phyloP scores from a whole-genome alignment of 2,888 invertebrate species.

The Phytoseiulus persimilis region DNA sequence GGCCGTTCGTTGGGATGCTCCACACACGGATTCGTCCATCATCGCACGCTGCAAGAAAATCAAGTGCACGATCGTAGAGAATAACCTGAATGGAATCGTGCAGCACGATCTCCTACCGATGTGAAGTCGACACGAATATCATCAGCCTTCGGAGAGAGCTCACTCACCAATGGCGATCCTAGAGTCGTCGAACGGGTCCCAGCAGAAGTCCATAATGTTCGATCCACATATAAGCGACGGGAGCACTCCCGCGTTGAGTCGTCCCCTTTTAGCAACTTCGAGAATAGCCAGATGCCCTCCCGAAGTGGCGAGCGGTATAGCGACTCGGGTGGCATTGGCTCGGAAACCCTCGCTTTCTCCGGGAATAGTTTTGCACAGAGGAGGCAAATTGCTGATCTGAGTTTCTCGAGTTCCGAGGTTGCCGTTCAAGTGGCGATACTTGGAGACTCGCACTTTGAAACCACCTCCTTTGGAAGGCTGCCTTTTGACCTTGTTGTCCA shows the following conservation, averaged over 20 bases:
- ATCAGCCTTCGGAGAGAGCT: not conserved
- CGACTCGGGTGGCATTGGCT: conserved; percentile 75
- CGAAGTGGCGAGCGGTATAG: conserved; percentile 78
- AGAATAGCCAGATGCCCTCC: conserved; percentile 82
- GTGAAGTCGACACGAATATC: too few relatives aligned
- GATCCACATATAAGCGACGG: conserved; percentile 82
- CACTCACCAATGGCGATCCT: conserved; percentile 64
- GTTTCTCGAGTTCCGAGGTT: conserved; percentile 79
- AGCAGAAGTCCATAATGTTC: conserved; percentile 81
- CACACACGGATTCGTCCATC: conserved; percentile 74
- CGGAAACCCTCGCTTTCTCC: conserved; percentile 90
- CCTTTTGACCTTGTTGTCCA: conserved; percentile 24
- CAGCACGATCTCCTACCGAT: too few relatives aligned
- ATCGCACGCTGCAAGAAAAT: conserved; percentile 63
- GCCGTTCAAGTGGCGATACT: conserved; percentile 84
- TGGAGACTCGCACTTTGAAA: conserved; percentile 67
- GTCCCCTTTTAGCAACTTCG: conserved; percentile 64
- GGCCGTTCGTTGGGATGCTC: conserved; percentile 66
- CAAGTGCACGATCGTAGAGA: not conserved
- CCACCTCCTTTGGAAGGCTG: conserved; percentile 29
- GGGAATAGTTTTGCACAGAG: conserved; percentile 78
- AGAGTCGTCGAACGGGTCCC: conserved; percentile 79
- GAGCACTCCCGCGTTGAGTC: conserved; percentile 68
- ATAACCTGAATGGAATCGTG: too few relatives aligned
- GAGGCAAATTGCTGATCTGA: conserved; percentile 82